These are phyloP conservation scores for Lates japonicus DNA, from an alignment of 2,797 vertebrate genomes.

Conservation along the genomic window DNA sequence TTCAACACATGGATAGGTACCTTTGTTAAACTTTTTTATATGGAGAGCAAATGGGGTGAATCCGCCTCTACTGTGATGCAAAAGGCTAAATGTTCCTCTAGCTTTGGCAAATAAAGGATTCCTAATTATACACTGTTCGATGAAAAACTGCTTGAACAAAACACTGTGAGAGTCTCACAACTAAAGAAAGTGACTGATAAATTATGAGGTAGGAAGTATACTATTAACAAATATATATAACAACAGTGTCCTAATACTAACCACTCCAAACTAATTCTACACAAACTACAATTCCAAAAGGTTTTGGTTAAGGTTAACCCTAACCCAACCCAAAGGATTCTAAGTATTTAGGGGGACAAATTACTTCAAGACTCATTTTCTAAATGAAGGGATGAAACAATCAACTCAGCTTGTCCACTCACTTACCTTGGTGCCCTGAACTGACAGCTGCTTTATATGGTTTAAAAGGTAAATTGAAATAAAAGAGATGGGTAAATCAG, in stretches of 20 bases:
- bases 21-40: background rate
- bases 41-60: background rate
- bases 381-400: conserved; percentile 9
- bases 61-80: background rate
- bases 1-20: background rate
- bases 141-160: background rate
- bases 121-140: background rate
- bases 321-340: background rate
- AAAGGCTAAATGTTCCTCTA: background rate
- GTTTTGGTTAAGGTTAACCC: background rate
- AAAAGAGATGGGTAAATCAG: conserved; percentile 75
- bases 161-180: conserved; percentile 1
- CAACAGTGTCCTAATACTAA: background rate
- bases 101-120: background rate
- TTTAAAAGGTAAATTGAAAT: conserved; percentile 78
- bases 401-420: conserved; percentile 43
- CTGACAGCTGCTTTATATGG: conserved; percentile 84
- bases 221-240: background rate
- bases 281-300: background rate
- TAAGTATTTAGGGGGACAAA: background rate
- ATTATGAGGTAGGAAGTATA: background rate
- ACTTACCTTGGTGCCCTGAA: conserved; percentile 84
- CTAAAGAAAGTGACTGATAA: background rate
- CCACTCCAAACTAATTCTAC: background rate
- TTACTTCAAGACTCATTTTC: conserved; percentile 3